Percentiles rank a stretch among this genome's conserved stretches.
Evolutionary conservation across 2,888 invertebrate species (phyloP).

Genomic region (Pachydiplax longipennis): DNA sequence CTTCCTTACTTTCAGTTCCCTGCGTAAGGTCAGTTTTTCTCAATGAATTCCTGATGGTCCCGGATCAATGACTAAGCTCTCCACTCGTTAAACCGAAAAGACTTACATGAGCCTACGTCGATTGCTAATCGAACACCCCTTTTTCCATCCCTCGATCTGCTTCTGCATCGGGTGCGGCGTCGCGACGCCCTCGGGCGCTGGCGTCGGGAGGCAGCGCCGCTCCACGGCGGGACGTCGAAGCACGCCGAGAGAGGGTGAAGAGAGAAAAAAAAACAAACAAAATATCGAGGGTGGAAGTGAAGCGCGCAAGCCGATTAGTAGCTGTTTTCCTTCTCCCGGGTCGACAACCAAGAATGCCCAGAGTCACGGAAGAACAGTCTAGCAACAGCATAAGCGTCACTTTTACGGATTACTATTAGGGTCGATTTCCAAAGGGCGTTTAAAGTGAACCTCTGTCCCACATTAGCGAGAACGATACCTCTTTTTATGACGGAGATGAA

Average conservation of each 20-base stretch:
- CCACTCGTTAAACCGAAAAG: not conserved
- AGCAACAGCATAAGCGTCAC: not conserved
- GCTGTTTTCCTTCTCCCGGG: not conserved
- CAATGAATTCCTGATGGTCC: constrained; percentile 25
- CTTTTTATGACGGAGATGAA: too few relatives aligned
- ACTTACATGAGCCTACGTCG: not conserved
- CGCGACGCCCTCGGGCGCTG: not conserved
- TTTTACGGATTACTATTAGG: not conserved
- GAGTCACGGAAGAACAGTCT: not conserved
- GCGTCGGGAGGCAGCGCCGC: not conserved
- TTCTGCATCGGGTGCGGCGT: constrained; percentile 6
- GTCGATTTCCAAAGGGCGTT: not conserved
- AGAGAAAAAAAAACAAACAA: not conserved
- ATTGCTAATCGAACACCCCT: not conserved
- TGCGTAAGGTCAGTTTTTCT: constrained; percentile 21
- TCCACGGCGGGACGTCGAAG: not conserved
- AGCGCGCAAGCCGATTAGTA: not conserved
- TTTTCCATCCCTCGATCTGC: not conserved
- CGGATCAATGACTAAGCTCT: constrained; percentile 25
- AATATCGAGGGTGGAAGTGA: not conserved
- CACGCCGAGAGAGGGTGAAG: not conserved
- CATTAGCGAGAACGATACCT: too few relatives aligned
- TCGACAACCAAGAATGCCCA: not conserved
- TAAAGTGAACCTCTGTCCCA: not conserved
- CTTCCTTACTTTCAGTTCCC: not conserved